Evolutionary conservation across 2,113 vertebrate species (phyloP).

Genomic region (Amphiprion percula): DNA sequence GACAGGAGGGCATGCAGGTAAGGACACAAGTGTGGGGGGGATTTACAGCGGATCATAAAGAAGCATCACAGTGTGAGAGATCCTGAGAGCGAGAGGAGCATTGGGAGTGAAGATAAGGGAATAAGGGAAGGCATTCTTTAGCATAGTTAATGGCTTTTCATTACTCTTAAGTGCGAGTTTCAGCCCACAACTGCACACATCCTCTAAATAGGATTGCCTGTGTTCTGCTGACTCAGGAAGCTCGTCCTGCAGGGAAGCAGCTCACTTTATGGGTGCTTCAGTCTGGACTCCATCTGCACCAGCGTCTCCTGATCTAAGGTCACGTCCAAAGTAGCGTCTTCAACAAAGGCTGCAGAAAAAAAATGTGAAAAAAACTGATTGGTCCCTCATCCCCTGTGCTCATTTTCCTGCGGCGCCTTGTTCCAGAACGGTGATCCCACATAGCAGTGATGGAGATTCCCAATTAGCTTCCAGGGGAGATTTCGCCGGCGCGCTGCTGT

Average conservation of each 20-base stretch:
- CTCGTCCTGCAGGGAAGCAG: conserved; percentile 40
- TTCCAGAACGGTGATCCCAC: conserved; percentile 53
- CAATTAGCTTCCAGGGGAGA: conserved; percentile 70
- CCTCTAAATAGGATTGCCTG: conserved; percentile 49
- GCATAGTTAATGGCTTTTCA: conserved; percentile 50
- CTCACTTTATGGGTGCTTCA: conserved; percentile 17
- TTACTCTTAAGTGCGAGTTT: conserved; percentile 55
- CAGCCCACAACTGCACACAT: conserved; percentile 40
- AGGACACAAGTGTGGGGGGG: conserved; percentile 38
- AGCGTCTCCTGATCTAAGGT: conserved; percentile 22
- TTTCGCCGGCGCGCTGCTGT: conserved; percentile 35
- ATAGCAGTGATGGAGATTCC: conserved; percentile 67
- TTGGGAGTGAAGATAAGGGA: conserved; percentile 4
- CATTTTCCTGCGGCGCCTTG: conserved; percentile 13
- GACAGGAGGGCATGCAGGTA: conserved; percentile 99
- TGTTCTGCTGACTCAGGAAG: conserved; percentile 58
- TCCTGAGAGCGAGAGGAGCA: neutral
- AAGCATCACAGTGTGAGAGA: neutral
- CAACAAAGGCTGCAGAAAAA: neutral
- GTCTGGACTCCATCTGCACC: neutral
- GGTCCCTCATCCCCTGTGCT: conserved; percentile 5
- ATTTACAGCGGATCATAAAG: neutral
- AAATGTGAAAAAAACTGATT: neutral
- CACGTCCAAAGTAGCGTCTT: neutral
- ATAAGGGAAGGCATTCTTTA: conserved; percentile 18